phyloP scores from a whole-genome alignment of 2,888 invertebrate genomes.

The Tholera decimalis region DNA sequence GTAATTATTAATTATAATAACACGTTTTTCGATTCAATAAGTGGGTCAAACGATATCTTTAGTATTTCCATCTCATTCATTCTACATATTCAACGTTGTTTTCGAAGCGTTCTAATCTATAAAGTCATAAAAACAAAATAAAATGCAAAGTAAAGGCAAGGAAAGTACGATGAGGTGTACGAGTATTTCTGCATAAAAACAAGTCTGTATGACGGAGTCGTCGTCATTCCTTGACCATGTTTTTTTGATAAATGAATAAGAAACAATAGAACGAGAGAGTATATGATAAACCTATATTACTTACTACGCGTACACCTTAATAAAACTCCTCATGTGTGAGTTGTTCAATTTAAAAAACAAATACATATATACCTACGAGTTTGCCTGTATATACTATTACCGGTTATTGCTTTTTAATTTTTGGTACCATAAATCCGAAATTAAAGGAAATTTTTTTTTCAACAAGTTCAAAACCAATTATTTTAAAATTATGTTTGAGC shows the following conservation, averaged over 20 bases:
- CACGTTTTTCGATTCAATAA: not conserved
- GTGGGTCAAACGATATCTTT: constrained; percentile 13
- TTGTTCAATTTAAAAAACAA: too few relatives aligned
- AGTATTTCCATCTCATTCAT: constrained; percentile 6
- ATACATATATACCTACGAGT: too few relatives aligned
- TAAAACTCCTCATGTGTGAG: too few relatives aligned
- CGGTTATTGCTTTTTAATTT: too few relatives aligned
- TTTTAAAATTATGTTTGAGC: too few relatives aligned
- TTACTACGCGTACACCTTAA: too few relatives aligned
- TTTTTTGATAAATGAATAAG: not conserved
- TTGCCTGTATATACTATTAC: too few relatives aligned
- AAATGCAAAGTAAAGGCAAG: constrained; percentile 12
- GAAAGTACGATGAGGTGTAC: too few relatives aligned
- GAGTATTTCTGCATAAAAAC: constrained; percentile 9
- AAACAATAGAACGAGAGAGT: constrained; percentile 8
- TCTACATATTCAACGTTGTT: not conserved
- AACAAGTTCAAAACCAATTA: too few relatives aligned
- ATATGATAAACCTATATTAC: too few relatives aligned
- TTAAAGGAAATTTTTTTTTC: too few relatives aligned
- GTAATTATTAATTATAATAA: constrained; percentile 78
- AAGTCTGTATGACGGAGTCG: constrained; percentile 10
- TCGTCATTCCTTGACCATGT: constrained; percentile 12
- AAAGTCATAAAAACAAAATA: constrained; percentile 19
- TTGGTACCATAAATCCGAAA: too few relatives aligned
- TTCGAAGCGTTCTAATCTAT: constrained; percentile 30